A percentile compares a stretch with the other conserved stretches of the same genome.
Conservation (phyloP, 2,797 vertebrate genomes). For the Luscinia luscinia region DNA sequence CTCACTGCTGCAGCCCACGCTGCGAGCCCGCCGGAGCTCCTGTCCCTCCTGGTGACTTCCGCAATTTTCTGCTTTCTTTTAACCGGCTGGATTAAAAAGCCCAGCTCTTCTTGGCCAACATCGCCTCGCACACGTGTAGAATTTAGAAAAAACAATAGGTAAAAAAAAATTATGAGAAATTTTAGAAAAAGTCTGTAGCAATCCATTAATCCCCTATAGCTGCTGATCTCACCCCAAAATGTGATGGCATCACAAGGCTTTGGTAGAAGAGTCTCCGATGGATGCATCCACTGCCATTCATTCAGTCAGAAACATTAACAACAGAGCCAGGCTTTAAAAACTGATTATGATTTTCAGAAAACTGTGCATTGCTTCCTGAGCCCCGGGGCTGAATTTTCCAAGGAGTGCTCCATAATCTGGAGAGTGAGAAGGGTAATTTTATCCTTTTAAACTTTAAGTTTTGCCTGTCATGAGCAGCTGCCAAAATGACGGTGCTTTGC, state of each 20-base stretch:
- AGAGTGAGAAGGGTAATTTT: background rate
- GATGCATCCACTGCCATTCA: background rate
- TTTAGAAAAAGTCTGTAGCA: background rate
- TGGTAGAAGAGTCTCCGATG: rapidly evolving
- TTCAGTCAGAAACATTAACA: background rate
- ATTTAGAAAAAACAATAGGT: background rate
- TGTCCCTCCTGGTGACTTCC: background rate
- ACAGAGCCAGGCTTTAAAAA: background rate
- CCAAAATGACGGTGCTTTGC: background rate
- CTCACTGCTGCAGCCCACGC: rapidly evolving
- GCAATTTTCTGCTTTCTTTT: background rate
- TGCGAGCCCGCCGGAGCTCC: rapidly evolving
- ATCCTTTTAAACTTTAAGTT: background rate
- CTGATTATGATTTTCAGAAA: background rate
- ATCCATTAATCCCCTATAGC: background rate
- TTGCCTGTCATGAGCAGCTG: background rate
- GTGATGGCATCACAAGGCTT: background rate
- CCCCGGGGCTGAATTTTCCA: background rate
- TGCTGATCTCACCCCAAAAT: background rate
- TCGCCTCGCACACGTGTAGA: background rate
- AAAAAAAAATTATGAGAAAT: background rate
- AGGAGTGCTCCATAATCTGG: background rate
- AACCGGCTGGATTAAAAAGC: rapidly evolving
- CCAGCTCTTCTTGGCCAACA: background rate
- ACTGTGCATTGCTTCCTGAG: background rate